A percentile compares a stretch with the other conserved stretches of the same genome.
Evolutionary conservation across 1,140 invertebrate genomes (phyloP).

Genomic region (Eciton burchellii): DNA sequence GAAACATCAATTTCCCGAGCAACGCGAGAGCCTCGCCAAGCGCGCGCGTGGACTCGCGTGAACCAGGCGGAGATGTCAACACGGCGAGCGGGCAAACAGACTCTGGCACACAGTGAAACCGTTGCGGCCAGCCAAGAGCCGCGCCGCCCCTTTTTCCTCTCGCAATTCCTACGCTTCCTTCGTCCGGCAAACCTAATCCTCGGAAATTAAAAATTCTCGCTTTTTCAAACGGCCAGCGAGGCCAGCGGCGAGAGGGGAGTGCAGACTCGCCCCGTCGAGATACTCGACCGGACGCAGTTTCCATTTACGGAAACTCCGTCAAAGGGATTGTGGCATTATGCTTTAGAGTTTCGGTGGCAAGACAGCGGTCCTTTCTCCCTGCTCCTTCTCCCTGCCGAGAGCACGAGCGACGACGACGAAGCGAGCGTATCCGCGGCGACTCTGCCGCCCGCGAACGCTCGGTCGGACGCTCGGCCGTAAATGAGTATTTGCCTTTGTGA

Average conservation of each 20-base stretch:
- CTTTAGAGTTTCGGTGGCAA: constrained; percentile 79
- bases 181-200: constrained; percentile 79
- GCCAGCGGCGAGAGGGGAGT: constrained; percentile 40
- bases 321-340: constrained; percentile 85
- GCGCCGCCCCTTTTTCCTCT: constrained; percentile 29
- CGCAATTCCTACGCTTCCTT: constrained; percentile 14
- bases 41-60: background rate
- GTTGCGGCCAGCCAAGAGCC: constrained; percentile 1
- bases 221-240: constrained; percentile 68
- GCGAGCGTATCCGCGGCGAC: constrained; percentile 42
- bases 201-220: constrained; percentile 85
- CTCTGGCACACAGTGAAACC: background rate
- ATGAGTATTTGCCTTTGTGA: constrained; percentile 85
- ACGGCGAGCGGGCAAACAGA: constrained; percentile 69
- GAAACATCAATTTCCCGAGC: background rate
- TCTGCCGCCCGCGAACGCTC: constrained; percentile 42
- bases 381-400: constrained; percentile 7
- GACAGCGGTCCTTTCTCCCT: constrained; percentile 51
- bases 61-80: constrained; percentile 12
- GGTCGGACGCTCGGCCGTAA: constrained; percentile 67
- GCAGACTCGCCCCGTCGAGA: constrained; percentile 25
- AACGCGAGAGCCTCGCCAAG: background rate
- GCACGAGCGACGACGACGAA: constrained; percentile 52
- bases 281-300: constrained; percentile 64
- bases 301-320: constrained; percentile 86